phyloP scores from a whole-genome alignment of 2,113 vertebrate species.

The Antechinus flavipes region DNA sequence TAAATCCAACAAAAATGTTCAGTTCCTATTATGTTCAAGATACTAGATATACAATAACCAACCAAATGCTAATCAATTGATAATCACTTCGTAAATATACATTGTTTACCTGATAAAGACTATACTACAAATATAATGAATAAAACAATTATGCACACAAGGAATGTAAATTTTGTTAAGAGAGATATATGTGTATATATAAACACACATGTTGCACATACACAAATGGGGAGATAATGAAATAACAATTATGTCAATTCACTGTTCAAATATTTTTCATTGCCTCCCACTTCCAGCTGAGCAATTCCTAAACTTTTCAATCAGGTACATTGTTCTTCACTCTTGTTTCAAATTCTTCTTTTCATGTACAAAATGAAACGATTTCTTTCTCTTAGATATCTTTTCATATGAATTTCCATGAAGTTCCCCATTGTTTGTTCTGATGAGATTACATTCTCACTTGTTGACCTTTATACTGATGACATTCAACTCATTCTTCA shows the following conservation, averaged over 20 bases:
- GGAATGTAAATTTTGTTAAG: too few relatives aligned
- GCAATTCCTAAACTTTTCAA: neutral
- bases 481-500: neutral
- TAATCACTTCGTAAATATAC: neutral
- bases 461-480: neutral
- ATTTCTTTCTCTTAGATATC: neutral
- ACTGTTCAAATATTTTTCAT: neutral
- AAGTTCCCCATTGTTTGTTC: neutral
- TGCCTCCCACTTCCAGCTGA: neutral
- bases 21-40: neutral
- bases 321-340: neutral
- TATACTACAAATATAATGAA: too few relatives aligned
- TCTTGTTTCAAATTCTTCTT: neutral
- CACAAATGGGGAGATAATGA: neutral
- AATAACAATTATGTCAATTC: neutral
- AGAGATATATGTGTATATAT: too few relatives aligned
- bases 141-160: too few relatives aligned
- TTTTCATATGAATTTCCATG: neutral
- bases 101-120: neutral
- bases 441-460: neutral
- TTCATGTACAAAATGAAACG: neutral
- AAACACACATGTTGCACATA: too few relatives aligned
- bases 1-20: neutral
- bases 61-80: neutral
- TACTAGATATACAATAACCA: neutral